Base-by-base conservation (phyloP, 2,888 invertebrate genomes). In the Dynastes hyllus region DNA sequence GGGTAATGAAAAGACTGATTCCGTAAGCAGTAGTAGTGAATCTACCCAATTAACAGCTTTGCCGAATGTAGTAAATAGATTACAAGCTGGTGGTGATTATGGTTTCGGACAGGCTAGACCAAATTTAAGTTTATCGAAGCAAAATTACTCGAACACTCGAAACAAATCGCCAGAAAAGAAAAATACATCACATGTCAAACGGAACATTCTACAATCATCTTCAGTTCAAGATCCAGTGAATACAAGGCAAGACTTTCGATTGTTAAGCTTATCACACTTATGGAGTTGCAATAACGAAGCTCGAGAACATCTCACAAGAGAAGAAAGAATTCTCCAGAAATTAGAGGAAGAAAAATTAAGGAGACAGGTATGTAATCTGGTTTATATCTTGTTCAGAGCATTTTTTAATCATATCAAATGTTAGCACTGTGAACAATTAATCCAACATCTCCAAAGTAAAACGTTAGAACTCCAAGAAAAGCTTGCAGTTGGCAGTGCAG, bases 391-490 rank as follows among this genome's bases (percentile, higher is more conserved):
- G 45, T 9, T 45, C 8, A 45, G 9, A 32, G 45, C 45, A 8
- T 45, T 45, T 45, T 11, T 55, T 67, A 16, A 45, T 27, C 16
- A 16, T 45, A 45, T 45, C 8, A 8, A 45, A 45, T 45, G 1
- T 61, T 71, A 95, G 94, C 95, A 95, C 85, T 95, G 95, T 84
- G 96, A 96, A 88, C 91, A 93, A 79, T 90, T 94, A 83, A 95
- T 96, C 73, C 93, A 94, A 84, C 92, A 93, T 73, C 88, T 96
- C 1, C 96, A 96, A 86, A 92, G 92, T 83, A 93, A 93, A 82
- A 88, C 94, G 71, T 88, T 96, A 37, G 95, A 96, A 83, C 93
- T 94, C 83, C 95, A 96, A 86, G 95, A 96, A 86, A 94, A 94
- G 84, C 87, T 96, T 40, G 94, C 95, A 0, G 95, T 96, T 0